Conservation (phyloP, 2,888 invertebrate genomes). For the Nymphalis polychloros region DNA sequence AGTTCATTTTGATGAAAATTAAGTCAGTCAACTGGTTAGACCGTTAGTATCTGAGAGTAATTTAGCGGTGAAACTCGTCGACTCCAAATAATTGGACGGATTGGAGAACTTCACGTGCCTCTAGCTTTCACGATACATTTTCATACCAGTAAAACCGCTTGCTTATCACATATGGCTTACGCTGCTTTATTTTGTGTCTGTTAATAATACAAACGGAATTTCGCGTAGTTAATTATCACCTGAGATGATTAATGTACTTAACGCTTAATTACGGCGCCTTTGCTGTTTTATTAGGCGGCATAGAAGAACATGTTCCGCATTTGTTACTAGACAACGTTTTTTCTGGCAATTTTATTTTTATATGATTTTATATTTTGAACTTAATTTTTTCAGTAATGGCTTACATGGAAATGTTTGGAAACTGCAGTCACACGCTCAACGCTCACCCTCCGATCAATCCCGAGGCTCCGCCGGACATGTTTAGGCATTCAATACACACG, state of each 20-base stretch:
- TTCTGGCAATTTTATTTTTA: slow-evolving; percentile 15
- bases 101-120: slow-evolving; percentile 63
- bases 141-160: slow-evolving; percentile 36
- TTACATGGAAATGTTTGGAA: slow-evolving; percentile 97
- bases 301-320: slow-evolving; percentile 49
- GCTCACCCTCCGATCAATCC: slow-evolving; percentile 73
- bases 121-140: slow-evolving; percentile 52
- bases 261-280: slow-evolving; percentile 67
- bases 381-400: slow-evolving; percentile 88
- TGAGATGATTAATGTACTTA: slow-evolving; percentile 63
- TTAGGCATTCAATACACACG: slow-evolving; percentile 93
- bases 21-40: slow-evolving; percentile 7
- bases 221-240: slow-evolving; percentile 63
- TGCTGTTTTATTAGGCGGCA: slow-evolving; percentile 55
- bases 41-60: slow-evolving; percentile 18
- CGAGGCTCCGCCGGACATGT: slow-evolving; percentile 87
- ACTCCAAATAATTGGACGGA: slow-evolving; percentile 61
- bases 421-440: slow-evolving; percentile 85
- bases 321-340: slow-evolving; percentile 33
- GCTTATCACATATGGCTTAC: slow-evolving; percentile 48
- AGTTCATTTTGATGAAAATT: not conserved
- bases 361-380: slow-evolving; percentile 29
- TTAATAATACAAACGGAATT: slow-evolving; percentile 60
- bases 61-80: slow-evolving; percentile 31
- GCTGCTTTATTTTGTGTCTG: slow-evolving; percentile 53